These are phyloP conservation scores for Sesamia nonagrioides DNA, from an alignment of 1,140 invertebrate species.

Conservation along the genomic window DNA sequence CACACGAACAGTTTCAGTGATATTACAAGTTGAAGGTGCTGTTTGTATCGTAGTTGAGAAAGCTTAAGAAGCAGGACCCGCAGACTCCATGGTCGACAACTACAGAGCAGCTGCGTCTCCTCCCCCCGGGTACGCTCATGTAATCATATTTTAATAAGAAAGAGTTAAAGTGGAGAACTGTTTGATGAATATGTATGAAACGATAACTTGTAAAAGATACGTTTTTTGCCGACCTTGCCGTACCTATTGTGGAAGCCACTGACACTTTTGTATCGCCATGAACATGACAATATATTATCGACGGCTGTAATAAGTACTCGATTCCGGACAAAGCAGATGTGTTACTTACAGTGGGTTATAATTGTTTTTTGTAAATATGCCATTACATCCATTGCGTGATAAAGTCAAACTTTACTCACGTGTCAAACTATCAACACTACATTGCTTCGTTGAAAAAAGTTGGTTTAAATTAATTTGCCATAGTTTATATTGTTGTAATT, in stretches of 20 bases:
- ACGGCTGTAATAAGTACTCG: too few species aligned
- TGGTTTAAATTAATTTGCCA: background rate
- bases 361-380: background rate
- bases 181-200: background rate
- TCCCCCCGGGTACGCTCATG: too few species aligned
- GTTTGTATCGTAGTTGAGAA: background rate
- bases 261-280: background rate
- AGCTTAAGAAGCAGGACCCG: background rate
- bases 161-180: background rate
- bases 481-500: background rate
- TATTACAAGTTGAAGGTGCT: too few species aligned
- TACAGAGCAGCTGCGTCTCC: too few species aligned
- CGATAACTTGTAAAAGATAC: background rate
- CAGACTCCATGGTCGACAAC: background rate
- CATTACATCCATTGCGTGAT: background rate
- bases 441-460: background rate
- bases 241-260: background rate
- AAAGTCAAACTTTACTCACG: background rate
- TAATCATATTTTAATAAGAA: background rate
- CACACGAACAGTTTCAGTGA: too few species aligned
- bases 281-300: background rate
- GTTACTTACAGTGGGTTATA: background rate
- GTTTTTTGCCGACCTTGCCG: background rate
- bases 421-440: background rate
- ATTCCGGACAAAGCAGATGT: background rate